phyloP scores from a whole-genome alignment of 2,797 vertebrate species.

The Erethizon dorsatum region DNA sequence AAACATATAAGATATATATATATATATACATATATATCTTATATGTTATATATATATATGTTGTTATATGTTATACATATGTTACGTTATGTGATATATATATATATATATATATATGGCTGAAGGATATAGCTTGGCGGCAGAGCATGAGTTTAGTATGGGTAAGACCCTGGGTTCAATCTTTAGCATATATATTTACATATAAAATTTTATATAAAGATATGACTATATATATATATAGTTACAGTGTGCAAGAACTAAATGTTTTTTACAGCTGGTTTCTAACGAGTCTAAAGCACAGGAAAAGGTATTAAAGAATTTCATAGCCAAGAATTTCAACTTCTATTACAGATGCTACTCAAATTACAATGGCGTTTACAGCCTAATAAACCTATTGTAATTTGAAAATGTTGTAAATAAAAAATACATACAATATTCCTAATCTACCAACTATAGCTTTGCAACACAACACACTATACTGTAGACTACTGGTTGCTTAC shows the following conservation, averaged over 20 bases:
- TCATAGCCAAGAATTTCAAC: neutral
- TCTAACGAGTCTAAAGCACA: neutral
- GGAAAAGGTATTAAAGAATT: neutral
- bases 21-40: too few relatives aligned
- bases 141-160: neutral
- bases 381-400: neutral
- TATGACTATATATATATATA: neutral
- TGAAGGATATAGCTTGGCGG: neutral
- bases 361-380: neutral
- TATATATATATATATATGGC: accelerated
- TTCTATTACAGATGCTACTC: neutral
- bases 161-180: neutral
- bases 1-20: constrained; percentile 23
- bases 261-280: neutral
- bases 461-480: neutral
- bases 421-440: neutral
- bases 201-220: neutral
- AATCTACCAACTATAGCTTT: neutral
- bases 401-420: neutral
- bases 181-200: neutral
- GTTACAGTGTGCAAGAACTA: neutral
- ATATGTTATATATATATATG: too few relatives aligned
- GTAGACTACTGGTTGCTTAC: neutral
- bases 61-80: too few relatives aligned
- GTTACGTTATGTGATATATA: too few relatives aligned